Percentiles rank a stretch among this genome's conserved stretches.
Evolutionary conservation across 2,113 vertebrate species (phyloP).

Genomic region (Hyperopisus bebe): DNA sequence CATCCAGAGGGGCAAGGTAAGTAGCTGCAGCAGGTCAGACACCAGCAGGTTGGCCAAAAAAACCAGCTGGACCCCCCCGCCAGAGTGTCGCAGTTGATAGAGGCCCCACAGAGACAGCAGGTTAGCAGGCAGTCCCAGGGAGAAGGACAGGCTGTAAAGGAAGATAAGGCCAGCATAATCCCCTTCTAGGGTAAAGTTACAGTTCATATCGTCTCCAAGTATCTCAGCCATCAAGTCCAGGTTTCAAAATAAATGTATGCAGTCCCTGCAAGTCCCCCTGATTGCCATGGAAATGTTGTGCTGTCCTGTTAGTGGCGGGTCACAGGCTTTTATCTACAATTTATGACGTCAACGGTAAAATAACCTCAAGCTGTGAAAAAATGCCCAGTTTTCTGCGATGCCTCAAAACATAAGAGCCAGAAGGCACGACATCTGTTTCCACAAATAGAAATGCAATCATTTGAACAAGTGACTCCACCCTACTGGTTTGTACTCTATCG

Average conservation of each 20-base stretch:
- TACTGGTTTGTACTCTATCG: neutral
- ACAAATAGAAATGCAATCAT: neutral
- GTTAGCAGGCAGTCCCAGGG: constrained; percentile 59
- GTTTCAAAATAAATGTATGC: constrained; percentile 4
- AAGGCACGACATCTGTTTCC: neutral
- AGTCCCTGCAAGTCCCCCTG: neutral
- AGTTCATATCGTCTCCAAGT: constrained; percentile 55
- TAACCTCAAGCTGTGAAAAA: neutral
- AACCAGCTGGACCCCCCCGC: constrained; percentile 52
- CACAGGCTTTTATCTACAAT: neutral
- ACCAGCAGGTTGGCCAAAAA: constrained; percentile 65
- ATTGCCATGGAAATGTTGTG: neutral
- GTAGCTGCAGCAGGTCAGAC: constrained; percentile 63
- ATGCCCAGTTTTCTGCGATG: neutral
- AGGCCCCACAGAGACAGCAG: constrained; percentile 63
- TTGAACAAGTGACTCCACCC: neutral
- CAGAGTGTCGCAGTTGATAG: constrained; percentile 55
- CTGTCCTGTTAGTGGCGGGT: neutral
- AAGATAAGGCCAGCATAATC: constrained; percentile 57
- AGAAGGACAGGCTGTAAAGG: constrained; percentile 62
- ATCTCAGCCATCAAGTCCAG: neutral
- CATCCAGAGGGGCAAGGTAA: constrained; percentile 65
- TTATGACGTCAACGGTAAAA: neutral
- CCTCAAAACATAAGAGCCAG: neutral
- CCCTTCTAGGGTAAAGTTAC: constrained; percentile 54